These are phyloP conservation scores for Centruroides vittatus DNA, from an alignment of 1,140 invertebrate species.

Conservation along the genomic window DNA sequence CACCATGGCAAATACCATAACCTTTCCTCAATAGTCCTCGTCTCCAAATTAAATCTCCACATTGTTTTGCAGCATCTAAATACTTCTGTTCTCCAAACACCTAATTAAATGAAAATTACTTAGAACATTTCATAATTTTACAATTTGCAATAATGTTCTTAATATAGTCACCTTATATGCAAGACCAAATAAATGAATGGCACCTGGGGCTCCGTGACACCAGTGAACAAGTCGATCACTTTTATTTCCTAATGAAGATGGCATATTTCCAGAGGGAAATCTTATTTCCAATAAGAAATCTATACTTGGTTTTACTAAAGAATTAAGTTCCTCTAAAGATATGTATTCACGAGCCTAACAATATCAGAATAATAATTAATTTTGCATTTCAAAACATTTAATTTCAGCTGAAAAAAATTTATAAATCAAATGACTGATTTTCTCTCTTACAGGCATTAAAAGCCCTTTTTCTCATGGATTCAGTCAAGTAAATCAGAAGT, in stretches of 20 bases:
- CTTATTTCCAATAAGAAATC: constrained; percentile 43
- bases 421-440: background rate
- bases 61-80: constrained; percentile 50
- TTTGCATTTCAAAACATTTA: background rate
- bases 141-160: background rate
- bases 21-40: constrained; percentile 76
- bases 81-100: constrained; percentile 57
- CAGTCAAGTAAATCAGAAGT: no score
- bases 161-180: constrained; percentile 50
- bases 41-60: constrained; percentile 65
- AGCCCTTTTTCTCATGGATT: no score
- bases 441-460: no score
- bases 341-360: constrained; percentile 37
- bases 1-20: constrained; percentile 82
- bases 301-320: constrained; percentile 41
- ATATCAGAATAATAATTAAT: constrained; percentile 2
- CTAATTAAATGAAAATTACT: constrained; percentile 14
- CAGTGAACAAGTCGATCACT: constrained; percentile 77
- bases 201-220: constrained; percentile 89
- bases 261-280: constrained; percentile 67
- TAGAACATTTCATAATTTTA: background rate
- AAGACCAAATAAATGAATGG: constrained; percentile 54
- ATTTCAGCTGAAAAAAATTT: background rate
- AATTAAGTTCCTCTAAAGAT: constrained; percentile 35
- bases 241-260: constrained; percentile 57